These are phyloP conservation scores for Tolmerus cingulatus DNA, from an alignment of 2,888 invertebrate genomes.

Conservation along the genomic window DNA sequence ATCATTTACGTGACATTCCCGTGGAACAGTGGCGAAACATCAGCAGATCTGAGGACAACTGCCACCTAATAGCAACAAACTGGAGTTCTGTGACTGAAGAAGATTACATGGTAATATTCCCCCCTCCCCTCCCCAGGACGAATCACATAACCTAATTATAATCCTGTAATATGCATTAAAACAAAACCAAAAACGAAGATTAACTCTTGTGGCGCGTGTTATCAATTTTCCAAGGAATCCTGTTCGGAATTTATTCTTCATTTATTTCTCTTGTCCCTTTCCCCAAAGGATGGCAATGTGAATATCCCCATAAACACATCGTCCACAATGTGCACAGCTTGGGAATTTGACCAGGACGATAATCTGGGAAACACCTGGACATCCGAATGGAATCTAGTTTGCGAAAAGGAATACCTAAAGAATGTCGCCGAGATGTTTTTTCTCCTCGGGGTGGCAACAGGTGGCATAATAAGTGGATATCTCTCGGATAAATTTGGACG, in stretches of 20 bases:
- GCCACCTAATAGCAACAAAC: slow-evolving; percentile 66
- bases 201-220: neutral
- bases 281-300: slow-evolving; percentile 53
- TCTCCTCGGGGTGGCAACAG: slow-evolving; percentile 77
- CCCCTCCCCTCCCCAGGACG: neutral
- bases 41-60: slow-evolving; percentile 71
- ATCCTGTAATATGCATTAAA: neutral
- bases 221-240: neutral
- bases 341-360: slow-evolving; percentile 69
- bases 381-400: slow-evolving; percentile 80
- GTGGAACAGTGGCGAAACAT: slow-evolving; percentile 72
- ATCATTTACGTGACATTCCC: slow-evolving; percentile 66
- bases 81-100: slow-evolving; percentile 59
- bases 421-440: slow-evolving; percentile 81
- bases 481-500: slow-evolving; percentile 83
- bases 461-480: slow-evolving; percentile 80
- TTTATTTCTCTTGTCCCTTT: neutral
- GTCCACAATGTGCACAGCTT: slow-evolving; percentile 67
- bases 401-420: slow-evolving; percentile 73
- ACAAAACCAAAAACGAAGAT: neutral
- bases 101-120: neutral
- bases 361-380: slow-evolving; percentile 72
- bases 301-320: slow-evolving; percentile 62
- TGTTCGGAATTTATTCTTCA: neutral
- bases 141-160: neutral